Conservation (phyloP, 2,113 vertebrate genomes). For the Dasyprocta punctata region DNA sequence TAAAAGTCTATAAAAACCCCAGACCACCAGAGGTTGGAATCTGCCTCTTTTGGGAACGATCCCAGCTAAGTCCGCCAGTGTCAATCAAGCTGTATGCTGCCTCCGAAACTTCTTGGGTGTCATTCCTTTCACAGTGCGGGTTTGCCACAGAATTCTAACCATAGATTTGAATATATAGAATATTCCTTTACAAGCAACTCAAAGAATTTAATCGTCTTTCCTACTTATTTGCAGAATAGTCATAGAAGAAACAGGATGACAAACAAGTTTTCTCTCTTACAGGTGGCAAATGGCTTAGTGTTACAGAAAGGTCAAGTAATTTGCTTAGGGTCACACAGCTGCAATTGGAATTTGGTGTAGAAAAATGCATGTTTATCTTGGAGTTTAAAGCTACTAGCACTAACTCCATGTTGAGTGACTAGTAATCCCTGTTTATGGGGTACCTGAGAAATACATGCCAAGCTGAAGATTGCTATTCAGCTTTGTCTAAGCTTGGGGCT, state of each 20-base stretch:
- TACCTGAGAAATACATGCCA: background rate
- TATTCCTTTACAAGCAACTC: background rate
- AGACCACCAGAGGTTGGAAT: background rate
- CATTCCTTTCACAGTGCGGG: background rate
- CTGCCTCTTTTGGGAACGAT: background rate
- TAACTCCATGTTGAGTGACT: background rate
- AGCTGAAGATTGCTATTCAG: background rate
- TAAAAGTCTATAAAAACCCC: background rate
- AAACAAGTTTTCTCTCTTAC: background rate
- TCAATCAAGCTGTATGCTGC: background rate
- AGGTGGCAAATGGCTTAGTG: background rate
- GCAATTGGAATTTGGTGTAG: background rate
- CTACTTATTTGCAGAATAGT: background rate
- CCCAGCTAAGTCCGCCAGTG: background rate
- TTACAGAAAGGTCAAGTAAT: background rate
- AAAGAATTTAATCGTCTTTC: conserved; percentile 29
- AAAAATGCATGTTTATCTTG: background rate
- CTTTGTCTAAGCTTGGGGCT: background rate
- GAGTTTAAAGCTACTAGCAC: background rate
- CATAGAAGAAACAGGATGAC: background rate
- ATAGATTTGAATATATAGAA: background rate
- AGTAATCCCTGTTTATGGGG: background rate
- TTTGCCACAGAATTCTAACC: background rate
- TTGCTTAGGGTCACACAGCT: background rate
- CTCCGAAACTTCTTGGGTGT: background rate